Evolutionary conservation across 2,888 invertebrate species (phyloP).

Genomic region (Agrotis segetum): DNA sequence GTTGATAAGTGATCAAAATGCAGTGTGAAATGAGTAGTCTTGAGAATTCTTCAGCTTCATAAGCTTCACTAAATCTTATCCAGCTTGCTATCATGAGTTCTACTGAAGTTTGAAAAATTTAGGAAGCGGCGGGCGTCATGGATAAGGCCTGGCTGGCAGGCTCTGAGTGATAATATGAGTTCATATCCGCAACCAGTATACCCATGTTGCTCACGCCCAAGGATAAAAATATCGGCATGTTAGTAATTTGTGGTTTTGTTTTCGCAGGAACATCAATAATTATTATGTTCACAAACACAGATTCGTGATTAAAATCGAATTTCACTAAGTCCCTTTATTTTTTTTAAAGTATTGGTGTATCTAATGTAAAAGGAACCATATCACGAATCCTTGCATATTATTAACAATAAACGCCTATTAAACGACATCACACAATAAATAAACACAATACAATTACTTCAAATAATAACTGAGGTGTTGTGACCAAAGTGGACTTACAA

Average conservation of each 20-base stretch:
- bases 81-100: background rate
- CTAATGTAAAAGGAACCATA: background rate
- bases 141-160: background rate
- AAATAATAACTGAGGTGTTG: conserved; percentile 35
- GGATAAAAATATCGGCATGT: background rate
- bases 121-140: background rate
- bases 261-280: background rate
- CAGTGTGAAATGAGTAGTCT: background rate
- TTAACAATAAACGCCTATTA: background rate
- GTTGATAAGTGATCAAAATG: background rate
- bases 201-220: background rate
- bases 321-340: conserved; percentile 18
- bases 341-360: conserved; percentile 1
- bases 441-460: conserved; percentile 26
- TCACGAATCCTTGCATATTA: background rate
- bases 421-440: background rate
- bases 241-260: background rate
- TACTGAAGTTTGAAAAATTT: background rate
- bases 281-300: background rate
- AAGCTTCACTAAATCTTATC: background rate
- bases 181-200: background rate
- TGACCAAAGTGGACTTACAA: conserved; percentile 43
- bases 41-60: background rate
- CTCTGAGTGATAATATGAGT: too few relatives aligned
- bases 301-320: conserved; percentile 13